Conservation (phyloP, 2,797 vertebrate genomes). For the Cossypha niveicapilla region DNA sequence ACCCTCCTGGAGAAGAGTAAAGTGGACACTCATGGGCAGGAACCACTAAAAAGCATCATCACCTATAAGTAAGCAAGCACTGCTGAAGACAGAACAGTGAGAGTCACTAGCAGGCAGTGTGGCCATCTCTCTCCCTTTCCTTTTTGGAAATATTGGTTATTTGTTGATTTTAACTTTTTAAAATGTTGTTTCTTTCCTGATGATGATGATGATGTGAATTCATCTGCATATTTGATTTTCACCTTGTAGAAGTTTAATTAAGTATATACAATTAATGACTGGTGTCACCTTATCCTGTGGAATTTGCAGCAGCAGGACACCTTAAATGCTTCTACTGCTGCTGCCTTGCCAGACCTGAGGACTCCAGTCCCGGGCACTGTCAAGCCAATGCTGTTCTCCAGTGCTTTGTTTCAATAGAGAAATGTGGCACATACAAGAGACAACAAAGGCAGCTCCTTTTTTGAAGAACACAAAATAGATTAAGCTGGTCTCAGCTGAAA, state of each 20-base stretch:
- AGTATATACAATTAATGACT: not conserved
- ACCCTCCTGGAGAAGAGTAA: not conserved
- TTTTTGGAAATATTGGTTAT: not conserved
- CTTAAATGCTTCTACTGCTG: not conserved
- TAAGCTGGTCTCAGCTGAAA: constrained; percentile 59
- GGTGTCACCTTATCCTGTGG: not conserved
- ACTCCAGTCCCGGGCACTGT: not conserved
- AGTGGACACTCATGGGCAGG: not conserved
- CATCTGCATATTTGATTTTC: not conserved
- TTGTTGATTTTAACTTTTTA: not conserved
- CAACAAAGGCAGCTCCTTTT: constrained; percentile 41
- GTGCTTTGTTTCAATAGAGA: constrained; percentile 35
- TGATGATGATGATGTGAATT: not conserved
- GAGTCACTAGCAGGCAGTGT: not conserved
- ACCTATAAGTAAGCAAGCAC: not conserved
- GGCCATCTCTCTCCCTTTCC: not conserved
- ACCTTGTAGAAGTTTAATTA: not conserved
- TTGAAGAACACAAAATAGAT: constrained; percentile 55
- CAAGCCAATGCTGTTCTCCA: constrained; percentile 32
- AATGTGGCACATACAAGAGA: constrained; percentile 36
- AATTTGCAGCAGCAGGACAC: not conserved
- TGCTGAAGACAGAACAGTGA: not conserved
- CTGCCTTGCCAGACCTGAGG: constrained; percentile 39
- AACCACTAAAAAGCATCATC: not conserved
- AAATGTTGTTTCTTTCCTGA: not conserved